Conservation (phyloP, 2,113 vertebrate species). For the Trochalopteron elliotii region DNA sequence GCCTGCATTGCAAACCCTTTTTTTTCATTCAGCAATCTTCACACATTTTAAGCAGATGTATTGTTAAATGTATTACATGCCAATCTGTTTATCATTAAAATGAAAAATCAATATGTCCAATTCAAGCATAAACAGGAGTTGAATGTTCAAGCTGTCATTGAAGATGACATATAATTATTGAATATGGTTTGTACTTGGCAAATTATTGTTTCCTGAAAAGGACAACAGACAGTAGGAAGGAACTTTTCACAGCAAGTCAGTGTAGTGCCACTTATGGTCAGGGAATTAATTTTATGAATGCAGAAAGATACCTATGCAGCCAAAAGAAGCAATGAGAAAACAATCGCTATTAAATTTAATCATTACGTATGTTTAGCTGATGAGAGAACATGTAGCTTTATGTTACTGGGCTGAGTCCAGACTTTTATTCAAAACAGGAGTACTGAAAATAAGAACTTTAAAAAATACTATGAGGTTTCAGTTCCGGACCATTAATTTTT, state of each 20-base stretch:
- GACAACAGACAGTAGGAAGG: slow-evolving; percentile 54
- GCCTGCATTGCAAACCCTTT: slow-evolving; percentile 16
- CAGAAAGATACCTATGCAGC: slow-evolving; percentile 58
- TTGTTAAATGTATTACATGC: slow-evolving; percentile 19
- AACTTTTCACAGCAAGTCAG: slow-evolving; percentile 14
- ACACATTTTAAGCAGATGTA: slow-evolving; percentile 57
- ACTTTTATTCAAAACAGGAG: slow-evolving; percentile 84
- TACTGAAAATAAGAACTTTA: slow-evolving; percentile 53
- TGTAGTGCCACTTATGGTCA: slow-evolving; percentile 18
- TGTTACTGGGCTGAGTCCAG: slow-evolving; percentile 75
- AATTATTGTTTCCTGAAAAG: slow-evolving; percentile 54
- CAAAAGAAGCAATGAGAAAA: slow-evolving; percentile 49
- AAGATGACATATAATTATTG: slow-evolving; percentile 46
- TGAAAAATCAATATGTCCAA: slow-evolving; percentile 64
- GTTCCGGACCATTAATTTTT: slow-evolving; percentile 83
- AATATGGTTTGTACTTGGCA: slow-evolving; percentile 61
- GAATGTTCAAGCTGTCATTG: slow-evolving; percentile 43
- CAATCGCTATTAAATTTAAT: slow-evolving; percentile 60
- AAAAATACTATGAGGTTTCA: slow-evolving; percentile 73
- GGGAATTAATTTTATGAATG: slow-evolving; percentile 63
- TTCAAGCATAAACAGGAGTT: slow-evolving; percentile 56
- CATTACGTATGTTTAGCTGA: slow-evolving; percentile 60
- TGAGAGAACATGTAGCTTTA: slow-evolving; percentile 67
- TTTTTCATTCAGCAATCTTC: slow-evolving; percentile 67
- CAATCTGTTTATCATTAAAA: slow-evolving; percentile 65